phyloP scores from a whole-genome alignment of 2,113 vertebrate genomes.

The Mastomys natalensis region DNA sequence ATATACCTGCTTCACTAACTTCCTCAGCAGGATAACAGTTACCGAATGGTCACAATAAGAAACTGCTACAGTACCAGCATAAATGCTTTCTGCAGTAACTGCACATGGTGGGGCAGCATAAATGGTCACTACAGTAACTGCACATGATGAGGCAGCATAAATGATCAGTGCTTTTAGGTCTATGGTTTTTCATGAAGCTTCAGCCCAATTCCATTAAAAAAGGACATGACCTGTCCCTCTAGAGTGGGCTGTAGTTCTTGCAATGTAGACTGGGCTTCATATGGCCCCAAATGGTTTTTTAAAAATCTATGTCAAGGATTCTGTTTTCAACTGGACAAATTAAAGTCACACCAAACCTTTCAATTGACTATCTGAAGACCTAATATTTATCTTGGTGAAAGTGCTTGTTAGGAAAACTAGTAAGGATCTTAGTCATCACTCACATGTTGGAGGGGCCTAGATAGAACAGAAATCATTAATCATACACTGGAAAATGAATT shows the following conservation, averaged over 20 bases:
- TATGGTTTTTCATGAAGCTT: background rate
- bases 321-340: constrained; percentile 3
- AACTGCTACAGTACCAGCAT: background rate
- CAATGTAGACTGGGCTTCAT: background rate
- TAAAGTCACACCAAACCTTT: constrained; percentile 22
- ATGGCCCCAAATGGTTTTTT: background rate
- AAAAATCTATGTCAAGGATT: constrained; percentile 31
- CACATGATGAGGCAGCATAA: background rate
- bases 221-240: background rate
- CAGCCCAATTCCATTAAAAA: background rate
- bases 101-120: background rate
- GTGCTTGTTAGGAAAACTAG: constrained; percentile 39
- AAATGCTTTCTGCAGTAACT: background rate
- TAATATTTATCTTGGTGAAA: background rate
- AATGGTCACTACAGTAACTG: background rate
- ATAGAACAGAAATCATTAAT: background rate
- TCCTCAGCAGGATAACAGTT: constrained; percentile 13
- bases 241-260: background rate
- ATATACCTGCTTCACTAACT: background rate
- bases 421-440: background rate
- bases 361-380: background rate
- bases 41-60: background rate
- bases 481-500: background rate
- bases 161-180: background rate
- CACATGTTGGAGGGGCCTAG: background rate